Base-by-base conservation (phyloP, 92 coral and sea anemone genomes). In the Bergia sp. region DNA sequence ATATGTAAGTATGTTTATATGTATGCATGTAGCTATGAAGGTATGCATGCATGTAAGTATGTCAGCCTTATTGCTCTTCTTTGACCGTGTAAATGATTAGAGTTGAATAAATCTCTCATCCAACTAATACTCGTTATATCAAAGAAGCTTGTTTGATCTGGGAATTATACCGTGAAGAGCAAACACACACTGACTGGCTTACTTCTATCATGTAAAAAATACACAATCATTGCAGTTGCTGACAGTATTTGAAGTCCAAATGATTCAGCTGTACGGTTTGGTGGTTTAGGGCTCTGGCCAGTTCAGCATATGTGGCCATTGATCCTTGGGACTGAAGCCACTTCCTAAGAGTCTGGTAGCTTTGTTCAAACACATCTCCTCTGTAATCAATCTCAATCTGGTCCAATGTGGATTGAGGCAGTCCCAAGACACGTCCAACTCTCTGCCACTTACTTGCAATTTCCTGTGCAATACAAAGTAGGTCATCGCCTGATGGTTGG, bases 301-400 rank as follows among this genome's bases (percentile, higher is more conserved):
- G 76, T 23, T 76, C 78, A 44, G 75, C 40, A 64, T 92, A 94
- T 12, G 81, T 94, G 8, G 96, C 95, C 23, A 23, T 66, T 53
- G 91, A 74, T 12, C 96, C 96, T n/a, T 72, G 49, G 2, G 61
- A 20, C 86, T 92, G 90, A 12, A 58, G 75, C 96, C 96, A 94
- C 78, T 73, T 92, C 69, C 72, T 86, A 20, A 94, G 77, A 92
- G 91, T 89, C 20, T 88, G 86, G 47, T 81, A 91, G 40, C 92
- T 37, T 76, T 67, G 89, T 73, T 94, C 96, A 45, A 85, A 38
- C 18, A 85, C 92, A 40, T 88, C 89, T 0, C 45, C 82, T 39
- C 37, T 23, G 44, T 45, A 20, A 81, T 94, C 94, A 13, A 76
- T 77, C 2, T 82, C 75, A 38, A 94, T 92, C 47, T 90, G 92